A percentile compares a stretch with the other conserved stretches of the same genome.
Evolutionary conservation across 1,140 invertebrate genomes (phyloP).

Genomic region (Meloidogyne floridensis): DNA sequence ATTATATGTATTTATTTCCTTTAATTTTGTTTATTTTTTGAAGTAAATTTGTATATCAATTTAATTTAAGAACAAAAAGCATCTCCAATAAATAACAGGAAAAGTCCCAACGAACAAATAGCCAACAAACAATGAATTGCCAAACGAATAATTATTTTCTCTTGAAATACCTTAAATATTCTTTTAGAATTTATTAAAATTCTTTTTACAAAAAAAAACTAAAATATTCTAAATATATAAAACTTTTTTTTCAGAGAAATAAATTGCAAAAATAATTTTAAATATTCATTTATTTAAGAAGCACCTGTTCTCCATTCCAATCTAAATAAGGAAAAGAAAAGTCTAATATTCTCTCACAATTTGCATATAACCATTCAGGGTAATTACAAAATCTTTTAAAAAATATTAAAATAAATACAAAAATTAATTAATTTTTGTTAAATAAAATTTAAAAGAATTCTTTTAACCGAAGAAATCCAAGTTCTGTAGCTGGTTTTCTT

Average conservation of each 20-base stretch:
- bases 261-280: not conserved
- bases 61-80: constrained; percentile 22
- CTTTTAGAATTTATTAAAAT: no score
- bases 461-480: constrained; percentile 7
- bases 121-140: constrained; percentile 27
- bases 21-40: no score
- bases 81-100: constrained; percentile 27
- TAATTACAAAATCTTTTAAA: constrained; percentile 34
- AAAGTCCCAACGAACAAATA: constrained; percentile 10
- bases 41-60: not conserved
- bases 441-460: not conserved
- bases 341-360: constrained; percentile 44
- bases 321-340: constrained; percentile 45
- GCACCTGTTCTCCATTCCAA: constrained; percentile 42
- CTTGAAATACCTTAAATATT: constrained; percentile 29
- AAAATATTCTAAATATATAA: no score
- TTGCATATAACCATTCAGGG: constrained; percentile 30
- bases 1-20: no score
- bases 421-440: not conserved
- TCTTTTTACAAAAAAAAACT: no score
- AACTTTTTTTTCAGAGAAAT: no score
- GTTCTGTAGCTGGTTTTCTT: not conserved
- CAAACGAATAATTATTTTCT: constrained; percentile 35
- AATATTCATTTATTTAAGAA: not conserved
- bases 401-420: not conserved